These are phyloP conservation scores for Vireo altiloquus DNA, from an alignment of 2,113 vertebrate species.

Conservation along the genomic window DNA sequence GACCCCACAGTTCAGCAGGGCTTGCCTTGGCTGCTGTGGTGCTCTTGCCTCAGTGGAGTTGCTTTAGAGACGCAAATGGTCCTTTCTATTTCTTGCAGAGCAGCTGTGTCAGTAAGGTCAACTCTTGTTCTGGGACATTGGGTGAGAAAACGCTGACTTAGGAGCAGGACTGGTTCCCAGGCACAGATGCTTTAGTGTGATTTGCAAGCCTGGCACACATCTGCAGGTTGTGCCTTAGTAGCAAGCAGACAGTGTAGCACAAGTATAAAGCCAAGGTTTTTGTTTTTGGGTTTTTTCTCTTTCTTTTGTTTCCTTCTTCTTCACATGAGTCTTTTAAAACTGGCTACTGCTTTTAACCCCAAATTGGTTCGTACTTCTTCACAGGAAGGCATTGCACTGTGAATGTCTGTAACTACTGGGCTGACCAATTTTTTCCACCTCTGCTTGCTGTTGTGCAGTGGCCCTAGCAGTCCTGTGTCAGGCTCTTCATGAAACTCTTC, in stretches of 20 bases:
- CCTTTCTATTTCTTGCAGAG: background rate
- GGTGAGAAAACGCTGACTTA: background rate
- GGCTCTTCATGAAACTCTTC: background rate
- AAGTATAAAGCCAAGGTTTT: background rate
- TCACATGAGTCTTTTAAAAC: background rate
- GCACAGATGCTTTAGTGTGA: background rate
- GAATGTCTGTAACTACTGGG: background rate
- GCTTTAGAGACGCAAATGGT: background rate
- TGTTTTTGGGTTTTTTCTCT: background rate
- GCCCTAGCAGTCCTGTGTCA: background rate
- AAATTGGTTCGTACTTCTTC: background rate
- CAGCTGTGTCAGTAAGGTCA: background rate
- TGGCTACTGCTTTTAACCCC: background rate
- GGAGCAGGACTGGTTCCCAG: background rate
- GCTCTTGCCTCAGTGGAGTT: background rate
- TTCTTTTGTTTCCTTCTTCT: background rate
- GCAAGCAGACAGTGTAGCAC: background rate
- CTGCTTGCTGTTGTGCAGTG: background rate
- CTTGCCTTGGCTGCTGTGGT: background rate
- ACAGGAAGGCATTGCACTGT: background rate
- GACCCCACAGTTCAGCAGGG: background rate
- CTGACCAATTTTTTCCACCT: background rate
- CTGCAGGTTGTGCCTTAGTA: background rate
- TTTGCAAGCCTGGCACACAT: conserved; percentile 22
- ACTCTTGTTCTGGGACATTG: background rate